phyloP scores from a whole-genome alignment of 2,888 invertebrate genomes.

The Tenodera sinensis region DNA sequence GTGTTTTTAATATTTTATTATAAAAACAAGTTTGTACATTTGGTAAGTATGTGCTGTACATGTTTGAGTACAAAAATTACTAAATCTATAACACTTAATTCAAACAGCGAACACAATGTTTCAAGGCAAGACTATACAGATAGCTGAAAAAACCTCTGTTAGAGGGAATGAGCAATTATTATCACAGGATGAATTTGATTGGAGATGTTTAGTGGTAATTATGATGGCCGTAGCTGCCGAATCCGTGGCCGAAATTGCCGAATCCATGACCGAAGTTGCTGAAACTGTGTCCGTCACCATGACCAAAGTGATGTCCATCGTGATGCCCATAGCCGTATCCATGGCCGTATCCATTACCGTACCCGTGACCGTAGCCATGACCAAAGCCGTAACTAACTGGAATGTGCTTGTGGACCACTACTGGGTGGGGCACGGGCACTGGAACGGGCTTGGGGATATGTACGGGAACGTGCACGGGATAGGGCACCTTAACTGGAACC shows the following conservation, averaged over 20 bases:
- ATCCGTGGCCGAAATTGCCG: not conserved
- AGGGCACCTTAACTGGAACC: slow-evolving; percentile 53
- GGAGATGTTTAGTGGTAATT: not conserved
- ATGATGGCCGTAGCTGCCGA: not conserved
- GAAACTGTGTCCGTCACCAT: not conserved
- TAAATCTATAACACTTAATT: not conserved
- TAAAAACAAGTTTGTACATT: not conserved
- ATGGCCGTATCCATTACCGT: not conserved
- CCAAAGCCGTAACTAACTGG: not conserved
- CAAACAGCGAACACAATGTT: not conserved
- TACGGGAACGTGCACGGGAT: slow-evolving; percentile 47
- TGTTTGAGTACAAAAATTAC: not conserved
- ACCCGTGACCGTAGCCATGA: not conserved
- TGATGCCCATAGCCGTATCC: not conserved
- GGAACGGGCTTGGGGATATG: not conserved
- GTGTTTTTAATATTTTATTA: not conserved
- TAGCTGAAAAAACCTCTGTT: no score
- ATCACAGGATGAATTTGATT: not conserved
- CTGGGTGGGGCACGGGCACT: not conserved
- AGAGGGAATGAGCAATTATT: no score
- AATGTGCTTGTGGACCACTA: not conserved
- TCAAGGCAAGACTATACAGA: not conserved
- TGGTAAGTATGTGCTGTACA: not conserved
- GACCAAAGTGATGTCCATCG: not conserved
- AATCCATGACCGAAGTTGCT: not conserved